Evolutionary conservation across 2,113 vertebrate species (phyloP).

Genomic region (Hemibagrus wyckioides): DNA sequence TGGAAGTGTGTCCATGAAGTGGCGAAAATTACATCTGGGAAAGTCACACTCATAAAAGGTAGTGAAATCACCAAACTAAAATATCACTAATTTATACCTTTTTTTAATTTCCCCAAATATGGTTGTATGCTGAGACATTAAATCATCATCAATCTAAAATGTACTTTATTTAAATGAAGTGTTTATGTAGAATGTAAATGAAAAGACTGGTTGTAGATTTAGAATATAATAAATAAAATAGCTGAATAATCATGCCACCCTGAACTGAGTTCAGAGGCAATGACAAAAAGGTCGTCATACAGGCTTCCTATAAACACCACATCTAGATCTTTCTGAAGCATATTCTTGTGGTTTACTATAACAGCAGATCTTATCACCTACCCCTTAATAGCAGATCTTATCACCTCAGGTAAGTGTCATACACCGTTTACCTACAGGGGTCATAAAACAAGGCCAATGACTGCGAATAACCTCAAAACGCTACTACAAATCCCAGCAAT

Average conservation of each 20-base stretch:
- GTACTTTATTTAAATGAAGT: neutral
- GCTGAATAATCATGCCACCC: neutral
- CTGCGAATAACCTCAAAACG: neutral
- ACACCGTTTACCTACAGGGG: neutral
- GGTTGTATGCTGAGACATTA: neutral
- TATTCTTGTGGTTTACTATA: neutral
- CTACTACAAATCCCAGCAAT: neutral
- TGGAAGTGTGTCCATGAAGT: no score
- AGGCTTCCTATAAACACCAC: neutral
- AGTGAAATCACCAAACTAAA: neutral
- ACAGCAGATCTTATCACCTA: neutral
- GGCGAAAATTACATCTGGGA: neutral
- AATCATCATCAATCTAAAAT: neutral
- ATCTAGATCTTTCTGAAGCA: neutral
- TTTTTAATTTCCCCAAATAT: no score
- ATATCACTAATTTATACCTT: neutral
- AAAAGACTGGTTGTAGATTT: no score
- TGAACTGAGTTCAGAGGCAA: neutral
- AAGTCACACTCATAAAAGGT: no score
- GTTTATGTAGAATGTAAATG: neutral
- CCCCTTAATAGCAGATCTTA: no score
- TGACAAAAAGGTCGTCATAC: neutral
- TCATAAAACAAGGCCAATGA: constrained; percentile 3
- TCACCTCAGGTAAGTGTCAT: neutral
- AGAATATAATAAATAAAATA: neutral